phyloP scores from a whole-genome alignment of 2,797 vertebrate species.

The Arnoldichthys spilopterus region DNA sequence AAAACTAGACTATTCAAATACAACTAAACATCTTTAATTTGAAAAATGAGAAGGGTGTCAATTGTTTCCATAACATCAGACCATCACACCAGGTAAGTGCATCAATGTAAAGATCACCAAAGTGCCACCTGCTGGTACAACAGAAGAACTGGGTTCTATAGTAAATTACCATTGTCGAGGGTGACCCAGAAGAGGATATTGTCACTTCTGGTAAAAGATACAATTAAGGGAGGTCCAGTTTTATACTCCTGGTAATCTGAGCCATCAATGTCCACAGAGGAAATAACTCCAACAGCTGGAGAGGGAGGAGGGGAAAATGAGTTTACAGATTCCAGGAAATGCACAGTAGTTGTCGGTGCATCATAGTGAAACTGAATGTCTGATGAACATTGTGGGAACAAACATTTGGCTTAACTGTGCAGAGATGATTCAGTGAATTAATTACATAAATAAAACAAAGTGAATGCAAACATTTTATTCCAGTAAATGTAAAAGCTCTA shows the following conservation, averaged over 20 bases:
- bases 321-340: neutral
- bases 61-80: too few species aligned
- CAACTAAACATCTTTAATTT: too few species aligned
- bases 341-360: neutral
- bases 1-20: too few species aligned
- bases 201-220: conserved; percentile 77
- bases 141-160: neutral
- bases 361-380: neutral
- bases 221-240: conserved; percentile 74
- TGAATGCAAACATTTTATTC: too few species aligned
- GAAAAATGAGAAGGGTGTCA: neutral
- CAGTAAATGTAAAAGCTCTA: too few species aligned
- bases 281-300: conserved; percentile 69
- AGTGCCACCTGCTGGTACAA: conserved; percentile 61
- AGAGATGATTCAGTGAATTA: neutral
- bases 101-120: neutral
- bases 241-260: conserved; percentile 77
- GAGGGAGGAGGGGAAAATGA: neutral
- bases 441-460: too few species aligned
- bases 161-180: conserved; percentile 67
- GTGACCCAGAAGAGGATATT: conserved; percentile 86
- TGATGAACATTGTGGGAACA: neutral
- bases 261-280: conserved; percentile 76
- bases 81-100: too few species aligned
- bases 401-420: neutral